These are phyloP conservation scores for Bos javanicus DNA, from an alignment of 2,113 vertebrate genomes.

Conservation along the genomic window DNA sequence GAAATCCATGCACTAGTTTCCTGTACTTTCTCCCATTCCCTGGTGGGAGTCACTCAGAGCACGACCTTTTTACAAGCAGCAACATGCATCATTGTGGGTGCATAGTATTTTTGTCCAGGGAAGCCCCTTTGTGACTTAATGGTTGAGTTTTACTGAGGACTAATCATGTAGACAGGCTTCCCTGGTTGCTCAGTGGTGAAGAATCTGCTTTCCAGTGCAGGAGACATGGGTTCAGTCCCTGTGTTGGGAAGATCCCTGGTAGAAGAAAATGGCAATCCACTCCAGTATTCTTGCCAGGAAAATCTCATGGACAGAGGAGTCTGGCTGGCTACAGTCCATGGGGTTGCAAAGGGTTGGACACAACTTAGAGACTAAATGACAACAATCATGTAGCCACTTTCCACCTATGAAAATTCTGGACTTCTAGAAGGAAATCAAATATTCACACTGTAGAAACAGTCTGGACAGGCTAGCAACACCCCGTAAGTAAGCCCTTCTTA, in stretches of 20 bases:
- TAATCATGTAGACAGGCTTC: not conserved
- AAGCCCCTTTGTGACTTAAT: not conserved
- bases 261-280: too few relatives aligned
- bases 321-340: not conserved
- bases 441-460: not conserved
- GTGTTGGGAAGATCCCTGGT: not conserved
- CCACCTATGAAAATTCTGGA: not conserved
- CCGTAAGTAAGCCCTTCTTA: not conserved
- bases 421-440: not conserved
- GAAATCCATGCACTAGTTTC: not conserved
- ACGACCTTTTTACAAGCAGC: too few relatives aligned
- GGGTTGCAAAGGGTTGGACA: not conserved
- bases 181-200: not conserved
- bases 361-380: not conserved
- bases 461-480: too few relatives aligned
- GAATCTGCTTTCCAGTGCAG: not conserved
- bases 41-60: not conserved
- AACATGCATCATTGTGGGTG: rapidly evolving
- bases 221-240: not conserved
- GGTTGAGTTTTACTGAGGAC: not conserved
- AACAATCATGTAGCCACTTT: not conserved
- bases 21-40: not conserved
- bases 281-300: not conserved
- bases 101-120: not conserved
- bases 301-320: not conserved